Evolutionary conservation across 23 tunicate species (phyloP), one percentile per base, ranked within the genome.

Genomic region (Diplosoma virens): DNA sequence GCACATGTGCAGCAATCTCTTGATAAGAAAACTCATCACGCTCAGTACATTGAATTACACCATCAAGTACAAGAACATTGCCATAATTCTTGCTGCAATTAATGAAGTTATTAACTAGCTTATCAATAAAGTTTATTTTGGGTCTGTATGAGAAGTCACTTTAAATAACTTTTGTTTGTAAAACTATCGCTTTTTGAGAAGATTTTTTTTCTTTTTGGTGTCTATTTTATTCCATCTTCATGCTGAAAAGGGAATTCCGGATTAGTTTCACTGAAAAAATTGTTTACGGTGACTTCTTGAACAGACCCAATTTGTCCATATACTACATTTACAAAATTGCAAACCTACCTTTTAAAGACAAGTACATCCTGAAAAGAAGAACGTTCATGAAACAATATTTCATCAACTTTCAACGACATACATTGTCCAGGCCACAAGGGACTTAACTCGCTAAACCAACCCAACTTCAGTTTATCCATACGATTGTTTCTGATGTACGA

Each of bases 41-140:
- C 76, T 92, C 97, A 18, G 97, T 92, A 67, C 97, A 92, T 47
- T 92, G 97, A 59, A 92, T 92, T 9, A 92, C 97, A 20, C 97
- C 97, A 77, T 92, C 97, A 28, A 92, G 76, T 60, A 80, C 97
- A 0, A 92, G 67, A 9, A 92, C 97, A 80, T 92, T 92, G 18
- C 97, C 97, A 85, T 92, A 80, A 28, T 73, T 47, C 61, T 84
- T 69, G 70, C 97, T 86, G 25, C 25, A 78, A 35, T 41, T 41
- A 7, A 41, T 41, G 14, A 41, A 7, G 9, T 41, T 41, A 41
- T 41, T 41, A 41, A 41, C 50, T 41, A 14, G 50, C 14, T 7
- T 7, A 41, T n/a, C n/a, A n/a, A n/a, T n/a, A n/a, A n/a, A n/a
- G n/a, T n/a, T n/a, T n/a, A n/a, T n/a, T n/a, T n/a, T n/a, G n/a